phyloP scores from a whole-genome alignment of 2,113 vertebrate genomes.

The Morone chrysops region DNA sequence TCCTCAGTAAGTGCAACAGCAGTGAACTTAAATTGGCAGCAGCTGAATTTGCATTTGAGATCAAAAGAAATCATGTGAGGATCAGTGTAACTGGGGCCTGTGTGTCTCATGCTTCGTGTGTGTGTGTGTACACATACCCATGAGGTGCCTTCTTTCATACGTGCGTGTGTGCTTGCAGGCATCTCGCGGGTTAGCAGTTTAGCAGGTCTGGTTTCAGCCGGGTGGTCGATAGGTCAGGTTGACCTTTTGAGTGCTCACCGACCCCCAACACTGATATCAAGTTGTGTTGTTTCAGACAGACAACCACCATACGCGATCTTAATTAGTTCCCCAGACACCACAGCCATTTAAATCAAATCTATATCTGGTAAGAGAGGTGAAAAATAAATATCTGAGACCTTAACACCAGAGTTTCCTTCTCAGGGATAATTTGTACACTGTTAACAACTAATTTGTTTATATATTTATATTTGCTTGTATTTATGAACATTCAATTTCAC shows the following conservation, averaged over 20 bases:
- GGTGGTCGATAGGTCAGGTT: slow-evolving; percentile 64
- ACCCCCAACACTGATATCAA: slow-evolving; percentile 63
- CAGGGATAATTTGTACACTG: neutral
- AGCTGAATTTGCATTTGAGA: neutral
- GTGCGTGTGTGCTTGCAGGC: slow-evolving; percentile 48
- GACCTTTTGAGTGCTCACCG: slow-evolving; percentile 62
- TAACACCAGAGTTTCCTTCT: slow-evolving; percentile 5
- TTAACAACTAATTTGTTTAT: neutral
- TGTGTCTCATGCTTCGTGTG: slow-evolving; percentile 4
- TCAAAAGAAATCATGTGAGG: slow-evolving; percentile 12
- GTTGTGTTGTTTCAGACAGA: slow-evolving; percentile 69
- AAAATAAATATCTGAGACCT: slow-evolving; percentile 16
- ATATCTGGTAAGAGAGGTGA: slow-evolving; percentile 29
- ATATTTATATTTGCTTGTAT: neutral
- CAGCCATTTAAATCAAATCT: slow-evolving; percentile 54
- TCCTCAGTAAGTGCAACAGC: neutral
- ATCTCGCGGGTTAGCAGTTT: slow-evolving; percentile 49
- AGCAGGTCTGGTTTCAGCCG: slow-evolving; percentile 70
- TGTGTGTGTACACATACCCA: slow-evolving; percentile 27
- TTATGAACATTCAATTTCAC: neutral
- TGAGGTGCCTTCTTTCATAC: slow-evolving; percentile 37
- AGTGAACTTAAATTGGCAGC: neutral
- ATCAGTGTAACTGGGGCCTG: slow-evolving; percentile 11
- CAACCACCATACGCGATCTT: slow-evolving; percentile 50
- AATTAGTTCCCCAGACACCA: slow-evolving; percentile 71